Percentiles rank a stretch among this genome's conserved stretches.
phyloP scores from a whole-genome alignment of 37 sponge, comb jelly and placozoan species.

The Halisarca cf. caerulea region DNA sequence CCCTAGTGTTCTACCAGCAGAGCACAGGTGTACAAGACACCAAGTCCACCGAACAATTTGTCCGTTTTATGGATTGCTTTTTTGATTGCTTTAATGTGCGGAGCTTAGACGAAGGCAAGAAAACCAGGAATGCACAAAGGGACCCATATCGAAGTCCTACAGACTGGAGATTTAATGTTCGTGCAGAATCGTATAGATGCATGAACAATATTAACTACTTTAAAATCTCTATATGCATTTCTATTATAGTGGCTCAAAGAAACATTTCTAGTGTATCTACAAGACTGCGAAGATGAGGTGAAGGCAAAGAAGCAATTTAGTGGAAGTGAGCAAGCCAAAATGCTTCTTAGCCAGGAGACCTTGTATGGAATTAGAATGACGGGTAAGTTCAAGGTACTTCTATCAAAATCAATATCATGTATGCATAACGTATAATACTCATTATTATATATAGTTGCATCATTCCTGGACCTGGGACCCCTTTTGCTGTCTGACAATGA shows the following conservation, averaged over 20 bases:
- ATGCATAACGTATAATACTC: too few species aligned
- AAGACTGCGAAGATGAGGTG: slow-evolving; percentile 14
- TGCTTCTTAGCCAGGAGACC: slow-evolving; percentile 25
- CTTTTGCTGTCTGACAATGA: not conserved
- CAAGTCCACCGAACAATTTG: slow-evolving; percentile 32
- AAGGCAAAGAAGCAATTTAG: not conserved
- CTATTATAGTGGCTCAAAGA: slow-evolving; percentile 6
- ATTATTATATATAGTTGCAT: slow-evolving; percentile 13
- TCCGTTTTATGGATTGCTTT: slow-evolving; percentile 29
- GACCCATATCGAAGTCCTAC: slow-evolving; percentile 14
- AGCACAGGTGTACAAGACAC: slow-evolving; percentile 4
- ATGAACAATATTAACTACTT: not conserved
- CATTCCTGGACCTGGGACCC: not conserved
- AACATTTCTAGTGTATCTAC: not conserved
- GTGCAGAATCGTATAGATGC: not conserved
- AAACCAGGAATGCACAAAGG: not conserved
- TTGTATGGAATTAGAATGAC: not conserved
- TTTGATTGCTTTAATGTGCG: slow-evolving; percentile 44
- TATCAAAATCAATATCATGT: too few species aligned
- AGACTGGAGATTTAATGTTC: slow-evolving; percentile 21
- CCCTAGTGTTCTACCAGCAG: slow-evolving; percentile 1
- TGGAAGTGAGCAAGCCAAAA: not conserved
- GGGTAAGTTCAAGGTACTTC: not conserved
- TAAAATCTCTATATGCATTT: not conserved
- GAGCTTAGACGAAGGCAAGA: slow-evolving; percentile 1